Evolutionary conservation across 2,113 vertebrate genomes (phyloP).

Genomic region (Chamaea fasciata): DNA sequence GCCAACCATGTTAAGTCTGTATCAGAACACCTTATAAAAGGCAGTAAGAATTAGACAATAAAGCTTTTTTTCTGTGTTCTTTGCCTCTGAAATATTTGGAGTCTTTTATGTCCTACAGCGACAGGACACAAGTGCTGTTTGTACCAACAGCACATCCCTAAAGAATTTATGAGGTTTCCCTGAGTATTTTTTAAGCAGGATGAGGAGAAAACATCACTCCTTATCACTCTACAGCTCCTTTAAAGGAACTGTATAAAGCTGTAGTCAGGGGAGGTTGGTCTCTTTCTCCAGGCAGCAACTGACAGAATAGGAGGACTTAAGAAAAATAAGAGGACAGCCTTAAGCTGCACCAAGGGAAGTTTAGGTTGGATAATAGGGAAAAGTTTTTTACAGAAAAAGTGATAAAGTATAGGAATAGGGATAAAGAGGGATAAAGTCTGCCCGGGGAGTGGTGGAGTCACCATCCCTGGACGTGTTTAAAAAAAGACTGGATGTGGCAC

Average conservation of each 20-base stretch:
- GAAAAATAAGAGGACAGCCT: not conserved
- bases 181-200: not conserved
- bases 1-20: too few species aligned
- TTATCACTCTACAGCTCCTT: not conserved
- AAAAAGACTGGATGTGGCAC: not conserved
- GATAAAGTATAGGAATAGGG: not conserved
- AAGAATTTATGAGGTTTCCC: not conserved
- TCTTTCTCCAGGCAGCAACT: not conserved
- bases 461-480: not conserved
- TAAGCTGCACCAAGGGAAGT: not conserved
- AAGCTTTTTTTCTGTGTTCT: too few species aligned
- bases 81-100: too few species aligned
- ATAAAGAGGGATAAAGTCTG: not conserved
- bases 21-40: too few species aligned
- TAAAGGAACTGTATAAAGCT: not conserved
- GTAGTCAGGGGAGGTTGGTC: not conserved
- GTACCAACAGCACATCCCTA: rapidly evolving
- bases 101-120: too few species aligned
- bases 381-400: not conserved
- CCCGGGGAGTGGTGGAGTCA: not conserved
- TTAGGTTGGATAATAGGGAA: not conserved
- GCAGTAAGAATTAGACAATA: too few species aligned
- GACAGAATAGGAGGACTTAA: not conserved
- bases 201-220: not conserved
- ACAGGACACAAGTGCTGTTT: not conserved